Evolutionary conservation across 2,113 vertebrate species (phyloP), one percentile per base, ranked within the genome.

Genomic region (Sciurus niger): DNA sequence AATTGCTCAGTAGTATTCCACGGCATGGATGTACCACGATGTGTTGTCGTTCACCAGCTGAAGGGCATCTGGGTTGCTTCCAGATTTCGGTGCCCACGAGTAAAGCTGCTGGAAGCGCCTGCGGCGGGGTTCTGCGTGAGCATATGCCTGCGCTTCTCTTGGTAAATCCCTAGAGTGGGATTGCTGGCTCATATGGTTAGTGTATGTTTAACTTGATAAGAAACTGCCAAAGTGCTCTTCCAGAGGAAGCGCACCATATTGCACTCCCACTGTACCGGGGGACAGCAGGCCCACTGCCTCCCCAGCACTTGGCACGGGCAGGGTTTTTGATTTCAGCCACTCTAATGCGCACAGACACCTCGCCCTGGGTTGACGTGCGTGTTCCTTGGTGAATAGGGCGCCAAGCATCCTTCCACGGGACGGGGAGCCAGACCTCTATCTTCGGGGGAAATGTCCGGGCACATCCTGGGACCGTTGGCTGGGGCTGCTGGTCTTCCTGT

Each of bases 111-210:
- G 24, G 58, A 58, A 94, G 89, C 70, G 78, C 78, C 51, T 74
- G 51, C 16, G 80, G 60, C 60, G 3, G 65, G 84, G 77, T 96
- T 96, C 48, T 58, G 48, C 82, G 40, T 90, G 58, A 94, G 93
- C 84, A 90, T 88, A 92, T 76, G 90, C 90, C 80, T 94, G 84
- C 72, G 37, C 43, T 89, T 93, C 92, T 93, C 79, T 91, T 72
- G 60, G 90, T 97, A 80, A 95, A 87, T 92, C 83, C 90, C 80
- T 93, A 85, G 65, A 96, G 88, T 96, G 80, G 79, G 84, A 68
- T 73, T 96, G 80, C 88, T 94, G 87, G 90, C 93, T 97, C 90
- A 32, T 74, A 74, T 65, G 51, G 53, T 74, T 58, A 95, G 82
- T 95, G 48, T 79, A 55, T 86, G 90, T 92, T 93, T 93, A 86